Percentiles rank a stretch among this genome's conserved stretches.
phyloP scores from a whole-genome alignment of 2,113 vertebrate species.

The Todiramphus chloris region DNA sequence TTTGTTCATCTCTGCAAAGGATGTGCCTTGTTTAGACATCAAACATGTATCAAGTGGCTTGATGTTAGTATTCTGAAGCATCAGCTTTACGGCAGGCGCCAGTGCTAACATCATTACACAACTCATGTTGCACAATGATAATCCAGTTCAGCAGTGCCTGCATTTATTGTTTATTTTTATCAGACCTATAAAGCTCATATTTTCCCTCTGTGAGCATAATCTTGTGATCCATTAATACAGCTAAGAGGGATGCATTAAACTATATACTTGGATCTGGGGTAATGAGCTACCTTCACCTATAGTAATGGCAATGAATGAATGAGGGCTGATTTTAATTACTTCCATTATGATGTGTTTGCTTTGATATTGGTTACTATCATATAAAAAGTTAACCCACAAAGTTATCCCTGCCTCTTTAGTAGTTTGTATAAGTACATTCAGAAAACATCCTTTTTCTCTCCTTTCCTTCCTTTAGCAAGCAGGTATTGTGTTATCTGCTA shows the following conservation, averaged over 20 bases:
- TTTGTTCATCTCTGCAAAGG: conserved; percentile 25
- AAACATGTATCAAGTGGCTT: conserved; percentile 39
- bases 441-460: conserved; percentile 41
- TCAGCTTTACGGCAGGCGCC: background rate
- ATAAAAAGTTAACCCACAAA: conserved; percentile 46
- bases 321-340: conserved; percentile 31
- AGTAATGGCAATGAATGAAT: conserved; percentile 6
- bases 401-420: conserved; percentile 4
- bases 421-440: background rate
- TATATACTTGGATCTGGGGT: background rate
- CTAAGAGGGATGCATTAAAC: background rate
- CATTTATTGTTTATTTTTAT: conserved; percentile 56
- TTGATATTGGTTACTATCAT: conserved; percentile 25
- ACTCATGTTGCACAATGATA: conserved; percentile 5
- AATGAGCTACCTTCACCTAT: conserved; percentile 40
- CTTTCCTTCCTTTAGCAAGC: background rate
- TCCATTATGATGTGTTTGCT: conserved; percentile 8
- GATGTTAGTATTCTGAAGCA: conserved; percentile 44
- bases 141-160: background rate
- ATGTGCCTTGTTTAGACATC: conserved; percentile 48
- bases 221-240: conserved; percentile 20
- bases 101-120: conserved; percentile 12
- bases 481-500: conserved; percentile 25
- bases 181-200: conserved; percentile 58
- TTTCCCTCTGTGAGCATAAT: conserved; percentile 52